These are phyloP conservation scores for Fragum whitleyi DNA, from an alignment of 2,888 invertebrate species.

Conservation along the genomic window DNA sequence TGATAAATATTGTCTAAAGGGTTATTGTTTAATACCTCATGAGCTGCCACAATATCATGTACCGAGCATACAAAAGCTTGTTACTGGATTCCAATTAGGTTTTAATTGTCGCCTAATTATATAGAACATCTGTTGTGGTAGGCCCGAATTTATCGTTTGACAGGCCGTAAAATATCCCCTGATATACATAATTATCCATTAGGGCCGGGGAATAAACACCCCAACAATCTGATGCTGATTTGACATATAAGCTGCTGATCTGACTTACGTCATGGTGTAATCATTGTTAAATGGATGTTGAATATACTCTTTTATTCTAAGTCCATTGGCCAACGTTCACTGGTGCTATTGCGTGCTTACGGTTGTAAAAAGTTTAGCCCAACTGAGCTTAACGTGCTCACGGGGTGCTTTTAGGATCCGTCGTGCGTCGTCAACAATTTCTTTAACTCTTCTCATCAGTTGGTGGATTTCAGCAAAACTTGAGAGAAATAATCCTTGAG, in stretches of 20 bases:
- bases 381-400: too few relatives aligned
- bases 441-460: too few relatives aligned
- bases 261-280: constrained; percentile 2
- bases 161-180: constrained; percentile 26
- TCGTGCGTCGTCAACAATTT: too few relatives aligned
- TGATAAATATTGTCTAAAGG: too few relatives aligned
- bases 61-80: constrained; percentile 17
- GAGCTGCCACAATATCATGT: neutral
- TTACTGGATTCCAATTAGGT: constrained; percentile 33
- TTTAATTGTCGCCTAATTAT: constrained; percentile 37
- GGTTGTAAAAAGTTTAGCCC: too few relatives aligned
- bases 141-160: constrained; percentile 21
- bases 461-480: too few relatives aligned
- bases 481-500: too few relatives aligned
- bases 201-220: constrained; percentile 14
- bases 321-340: too few relatives aligned
- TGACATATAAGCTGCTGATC: constrained; percentile 13
- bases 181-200: constrained; percentile 14
- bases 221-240: constrained; percentile 18
- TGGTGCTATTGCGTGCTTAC: too few relatives aligned
- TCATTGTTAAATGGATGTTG: neutral
- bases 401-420: too few relatives aligned
- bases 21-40: neutral
- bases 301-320: too few relatives aligned
- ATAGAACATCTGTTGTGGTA: constrained; percentile 33